Base-by-base conservation (phyloP, 2,888 invertebrate genomes). In the Gortyna flavago region DNA sequence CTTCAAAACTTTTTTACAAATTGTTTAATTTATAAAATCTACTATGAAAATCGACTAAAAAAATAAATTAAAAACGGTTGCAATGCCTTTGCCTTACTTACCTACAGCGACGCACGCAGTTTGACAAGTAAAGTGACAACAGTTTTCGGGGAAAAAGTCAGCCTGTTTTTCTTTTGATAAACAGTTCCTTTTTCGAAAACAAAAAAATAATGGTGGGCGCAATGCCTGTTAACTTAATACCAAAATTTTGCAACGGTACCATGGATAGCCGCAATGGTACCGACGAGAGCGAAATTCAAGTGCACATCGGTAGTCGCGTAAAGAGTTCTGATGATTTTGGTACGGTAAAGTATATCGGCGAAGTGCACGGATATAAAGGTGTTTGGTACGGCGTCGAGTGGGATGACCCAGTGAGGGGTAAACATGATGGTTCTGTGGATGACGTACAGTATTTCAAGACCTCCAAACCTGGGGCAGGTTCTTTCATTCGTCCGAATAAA, bases 341-440 rank as follows among this genome's bases (percentile, higher is more conserved):
- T 84, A 96, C 96, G 13, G 97, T 99, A 44, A 97, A 97, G 92
- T 99, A 98, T 94, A 97, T 98, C 83, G 99, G 99, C 69, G 97
- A 97, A 92, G 97, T 97, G 73, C 97, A 97, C 81, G 98, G 98
- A 0, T 97, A 98, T 89, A 95, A 97, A 77, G 98, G 98, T 65
- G 92, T 96, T 51, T 99, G 99, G 99, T 97, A 99, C 76, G 99
- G 99, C 0, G 97, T 99, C n/a, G 99, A 99, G 93, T 99, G 99
- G 99, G 99, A 99, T 93, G 98, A 99, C 90, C 97, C 97, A 6
- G 95, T 96, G 13, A 97, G 99, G 89, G 99, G 99, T 2, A 99
- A 99, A 93, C 99, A 99, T 92, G 98, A 99, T 96, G 99, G 99
- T 0, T 97, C 97, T 65, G 97, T 99, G 64, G 97, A 99, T 84